Conservation (phyloP, 1,140 invertebrate genomes). For the Anagrus nilaparvatae region DNA sequence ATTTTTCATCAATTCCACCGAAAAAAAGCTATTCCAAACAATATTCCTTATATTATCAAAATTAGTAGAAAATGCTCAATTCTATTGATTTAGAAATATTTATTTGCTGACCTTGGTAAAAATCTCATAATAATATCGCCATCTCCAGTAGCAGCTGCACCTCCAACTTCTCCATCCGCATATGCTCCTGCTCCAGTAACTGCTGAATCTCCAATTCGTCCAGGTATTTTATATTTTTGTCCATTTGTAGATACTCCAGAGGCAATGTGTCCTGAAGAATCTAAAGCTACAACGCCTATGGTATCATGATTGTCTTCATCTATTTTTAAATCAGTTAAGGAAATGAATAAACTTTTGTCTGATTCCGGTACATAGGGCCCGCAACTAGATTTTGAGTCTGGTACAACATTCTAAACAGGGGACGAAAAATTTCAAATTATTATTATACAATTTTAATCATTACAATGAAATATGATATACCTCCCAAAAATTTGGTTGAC, state of each 20-base stretch:
- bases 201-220: conserved; percentile 89
- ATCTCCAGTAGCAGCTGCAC: conserved; percentile 88
- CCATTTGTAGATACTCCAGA: conserved; percentile 97
- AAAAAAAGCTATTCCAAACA: conserved; percentile 73
- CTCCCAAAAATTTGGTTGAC: conserved; percentile 96
- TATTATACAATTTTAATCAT: not conserved
- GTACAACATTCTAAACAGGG: conserved; percentile 74
- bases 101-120: conserved; percentile 62
- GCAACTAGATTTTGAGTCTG: conserved; percentile 73
- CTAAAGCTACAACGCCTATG: conserved; percentile 90
- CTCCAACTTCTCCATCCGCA: conserved; percentile 81
- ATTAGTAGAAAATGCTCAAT: not conserved
- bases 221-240: conserved; percentile 85
- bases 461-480: conserved; percentile 40
- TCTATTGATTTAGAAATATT: conserved; percentile 3
- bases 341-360: no score
- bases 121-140: conserved; percentile 96
- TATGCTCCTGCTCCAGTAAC: conserved; percentile 91
- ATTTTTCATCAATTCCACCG: conserved; percentile 77
- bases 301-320: conserved; percentile 80
- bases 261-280: conserved; percentile 66
- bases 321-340: no score
- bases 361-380: conserved; percentile 69
- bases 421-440: not conserved
- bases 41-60: conserved; percentile 3